Conservation (phyloP, 2,113 vertebrate species). For the Petroica traversi region DNA sequence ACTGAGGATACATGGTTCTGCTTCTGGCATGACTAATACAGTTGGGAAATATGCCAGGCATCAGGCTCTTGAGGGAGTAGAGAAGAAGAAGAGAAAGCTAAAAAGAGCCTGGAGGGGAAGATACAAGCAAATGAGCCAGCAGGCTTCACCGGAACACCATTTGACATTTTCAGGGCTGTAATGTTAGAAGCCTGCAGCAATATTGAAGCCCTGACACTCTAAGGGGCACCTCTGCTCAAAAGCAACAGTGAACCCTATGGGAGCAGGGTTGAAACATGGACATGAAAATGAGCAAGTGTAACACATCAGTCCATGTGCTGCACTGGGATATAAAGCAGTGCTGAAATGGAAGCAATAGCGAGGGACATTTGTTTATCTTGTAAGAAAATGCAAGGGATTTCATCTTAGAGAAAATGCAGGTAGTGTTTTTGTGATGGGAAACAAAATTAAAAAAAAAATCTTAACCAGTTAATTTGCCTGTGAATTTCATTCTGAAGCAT, state of each 20-base stretch:
- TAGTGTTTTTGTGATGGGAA: neutral
- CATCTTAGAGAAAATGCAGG: neutral
- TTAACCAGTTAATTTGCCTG: neutral
- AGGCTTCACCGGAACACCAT: neutral
- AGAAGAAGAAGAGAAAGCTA: neutral
- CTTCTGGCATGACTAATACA: conserved; percentile 34
- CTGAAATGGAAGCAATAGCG: neutral
- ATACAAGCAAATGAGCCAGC: conserved; percentile 10
- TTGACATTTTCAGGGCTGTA: conserved; percentile 40
- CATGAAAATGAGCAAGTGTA: neutral
- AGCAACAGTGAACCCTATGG: neutral
- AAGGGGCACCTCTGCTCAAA: neutral
- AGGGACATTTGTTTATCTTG: neutral
- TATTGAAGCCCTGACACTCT: neutral
- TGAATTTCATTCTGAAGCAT: conserved; percentile 22
- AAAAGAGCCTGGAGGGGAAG: neutral
- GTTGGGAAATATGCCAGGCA: conserved; percentile 20
- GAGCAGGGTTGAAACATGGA: neutral
- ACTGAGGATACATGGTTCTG: neutral
- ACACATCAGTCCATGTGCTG: neutral
- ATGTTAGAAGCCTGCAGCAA: neutral
- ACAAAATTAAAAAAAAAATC: neutral
- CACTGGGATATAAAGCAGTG: neutral
- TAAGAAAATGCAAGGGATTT: neutral
- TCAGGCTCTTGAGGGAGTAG: neutral